These are phyloP conservation scores for Astropecten irregularis DNA, from an alignment of 53 echinoderm and acorn worm species.

Conservation along the genomic window DNA sequence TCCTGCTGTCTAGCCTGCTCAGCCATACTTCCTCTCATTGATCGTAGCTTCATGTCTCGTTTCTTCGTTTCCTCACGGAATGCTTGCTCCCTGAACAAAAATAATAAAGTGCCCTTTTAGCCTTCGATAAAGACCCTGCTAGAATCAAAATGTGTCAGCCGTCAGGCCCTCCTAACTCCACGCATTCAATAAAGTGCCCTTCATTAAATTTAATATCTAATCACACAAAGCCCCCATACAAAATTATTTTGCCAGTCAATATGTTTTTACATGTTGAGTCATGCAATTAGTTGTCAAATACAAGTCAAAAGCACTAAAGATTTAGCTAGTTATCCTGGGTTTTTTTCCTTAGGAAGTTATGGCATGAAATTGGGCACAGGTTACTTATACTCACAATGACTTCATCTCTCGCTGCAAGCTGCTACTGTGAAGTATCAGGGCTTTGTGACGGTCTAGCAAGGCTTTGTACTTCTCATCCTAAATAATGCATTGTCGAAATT, in stretches of 20 bases:
- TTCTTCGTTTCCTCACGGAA: constrained; percentile 94
- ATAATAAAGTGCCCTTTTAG: too few relatives aligned
- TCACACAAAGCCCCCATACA: too few relatives aligned
- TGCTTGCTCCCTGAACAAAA: constrained; percentile 67
- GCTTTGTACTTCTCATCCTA: constrained; percentile 99
- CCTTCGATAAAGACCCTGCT: too few relatives aligned
- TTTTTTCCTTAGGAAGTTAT: too few relatives aligned
- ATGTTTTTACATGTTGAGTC: not conserved
- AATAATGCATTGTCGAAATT: too few relatives aligned
- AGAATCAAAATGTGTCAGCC: too few relatives aligned
- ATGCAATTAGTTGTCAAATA: too few relatives aligned
- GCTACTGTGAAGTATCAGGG: constrained; percentile 85
- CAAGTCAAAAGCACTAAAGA: too few relatives aligned
- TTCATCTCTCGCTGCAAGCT: constrained; percentile 81
- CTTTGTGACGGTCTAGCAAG: constrained; percentile 89
- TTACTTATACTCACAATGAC: constrained; percentile 71
- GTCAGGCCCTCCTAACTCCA: too few relatives aligned
- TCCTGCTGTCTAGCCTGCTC: constrained; percentile 83
- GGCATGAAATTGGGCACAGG: too few relatives aligned
- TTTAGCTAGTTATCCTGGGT: too few relatives aligned
- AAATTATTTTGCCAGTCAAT: not conserved
- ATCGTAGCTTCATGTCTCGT: constrained; percentile 83
- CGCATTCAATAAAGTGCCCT: not conserved
- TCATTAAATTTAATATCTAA: not conserved
- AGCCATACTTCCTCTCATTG: constrained; percentile 82